A percentile compares a stretch with the other conserved stretches of the same genome.
Evolutionary conservation across 2,113 vertebrate species (phyloP).

Genomic region (Daubentonia madagascariensis): DNA sequence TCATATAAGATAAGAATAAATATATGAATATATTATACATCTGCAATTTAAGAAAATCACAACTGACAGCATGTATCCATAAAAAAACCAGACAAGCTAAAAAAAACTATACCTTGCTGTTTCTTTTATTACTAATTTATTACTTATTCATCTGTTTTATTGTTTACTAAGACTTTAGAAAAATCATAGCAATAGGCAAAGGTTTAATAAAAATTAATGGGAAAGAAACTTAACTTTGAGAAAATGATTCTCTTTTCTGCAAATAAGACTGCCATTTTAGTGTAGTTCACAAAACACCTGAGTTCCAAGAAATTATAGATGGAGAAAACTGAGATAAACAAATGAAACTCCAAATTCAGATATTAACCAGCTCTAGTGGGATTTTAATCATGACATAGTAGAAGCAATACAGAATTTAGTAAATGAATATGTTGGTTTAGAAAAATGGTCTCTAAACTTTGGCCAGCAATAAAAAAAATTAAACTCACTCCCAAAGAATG

Average conservation of each 20-base stretch:
- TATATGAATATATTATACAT: not conserved
- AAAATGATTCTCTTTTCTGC: not conserved
- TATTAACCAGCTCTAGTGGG: not conserved
- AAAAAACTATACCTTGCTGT: not conserved
- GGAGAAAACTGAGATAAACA: not conserved
- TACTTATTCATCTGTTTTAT: not conserved
- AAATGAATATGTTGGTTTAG: not conserved
- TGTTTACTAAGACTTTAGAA: not conserved
- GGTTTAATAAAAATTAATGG: not conserved
- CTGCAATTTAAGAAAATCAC: not conserved
- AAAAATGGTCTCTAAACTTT: not conserved
- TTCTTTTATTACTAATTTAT: conserved; percentile 1
- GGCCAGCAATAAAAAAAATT: not conserved
- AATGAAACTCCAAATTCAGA: conserved; percentile 19
- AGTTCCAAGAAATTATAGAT: conserved; percentile 1
- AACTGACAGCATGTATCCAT: not conserved
- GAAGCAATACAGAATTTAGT: not conserved
- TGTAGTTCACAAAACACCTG: not conserved
- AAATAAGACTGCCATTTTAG: not conserved
- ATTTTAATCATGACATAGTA: not conserved
- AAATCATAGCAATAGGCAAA: not conserved
- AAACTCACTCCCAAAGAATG: not conserved
- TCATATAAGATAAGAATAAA: not conserved
- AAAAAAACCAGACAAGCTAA: not conserved
- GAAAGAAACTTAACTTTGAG: not conserved